Base-by-base conservation (phyloP, 2,113 vertebrate species). In the Geococcyx californianus region DNA sequence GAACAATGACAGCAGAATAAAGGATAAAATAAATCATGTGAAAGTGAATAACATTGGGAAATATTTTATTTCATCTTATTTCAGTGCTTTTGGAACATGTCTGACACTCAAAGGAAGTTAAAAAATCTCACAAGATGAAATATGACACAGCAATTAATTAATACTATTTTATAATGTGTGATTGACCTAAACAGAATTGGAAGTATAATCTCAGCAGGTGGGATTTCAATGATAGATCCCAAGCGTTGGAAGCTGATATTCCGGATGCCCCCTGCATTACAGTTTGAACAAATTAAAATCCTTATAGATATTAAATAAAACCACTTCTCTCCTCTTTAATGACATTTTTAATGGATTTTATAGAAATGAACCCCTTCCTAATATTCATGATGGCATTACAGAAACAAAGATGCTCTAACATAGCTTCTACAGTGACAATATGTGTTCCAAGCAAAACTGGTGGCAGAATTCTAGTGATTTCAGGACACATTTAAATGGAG, bases 301-400 rank as follows among this genome's bases (percentile, higher is more conserved):
- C 13, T 84, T 13, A 60, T 20, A 55, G 42, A 17, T 58, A 77
- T 45, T 13, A 12, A 63, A 87, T 11, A 68, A 9, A 47, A n/a
- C 21, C 4, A 7, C 9, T 62, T 60, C 7, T 84, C 9, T 79
- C 20, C 28, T 6, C 3, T 62, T 31, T 21, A 85, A 31, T 36
- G 12, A 76, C 33, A 9, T 64, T 76, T 77, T 63, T 18, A 87
- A 21, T 26, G 19, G 4, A 31, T 76, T 84, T 89, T 64, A 63
- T 31, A 78, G 34, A 89, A 84, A 81, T 47, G 0, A 33, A 2
- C 2, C 1, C 3, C 3, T 6, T 28, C 13, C 8, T n/a, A 76
- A 18, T 52, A 90, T 45, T 92, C n/a, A 9, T 12, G 16, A 10
- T n/a, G 21, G 3, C 45, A 77, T 69, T 60, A 82, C 26, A 62